These are phyloP conservation scores for Silurus aristotelis DNA, from an alignment of 2,797 vertebrate genomes.

Conservation along the genomic window DNA sequence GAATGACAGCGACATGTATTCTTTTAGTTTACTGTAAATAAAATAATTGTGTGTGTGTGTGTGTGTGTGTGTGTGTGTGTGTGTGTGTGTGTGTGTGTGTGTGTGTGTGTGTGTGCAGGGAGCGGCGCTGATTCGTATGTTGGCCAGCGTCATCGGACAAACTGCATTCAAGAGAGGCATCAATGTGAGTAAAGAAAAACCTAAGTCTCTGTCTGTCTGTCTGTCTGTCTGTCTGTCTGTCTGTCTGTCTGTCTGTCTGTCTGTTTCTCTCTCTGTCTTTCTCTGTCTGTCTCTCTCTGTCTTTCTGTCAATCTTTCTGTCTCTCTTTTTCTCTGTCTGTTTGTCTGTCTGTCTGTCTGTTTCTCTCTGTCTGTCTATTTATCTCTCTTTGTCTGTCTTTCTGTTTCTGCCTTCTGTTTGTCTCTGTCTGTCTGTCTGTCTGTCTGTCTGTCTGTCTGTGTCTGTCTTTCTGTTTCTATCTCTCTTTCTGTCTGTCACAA, in stretches of 20 bases:
- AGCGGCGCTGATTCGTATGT: slow-evolving; percentile 95
- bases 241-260: not conserved
- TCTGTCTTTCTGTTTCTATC: too few relatives aligned
- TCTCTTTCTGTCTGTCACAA: not conserved
- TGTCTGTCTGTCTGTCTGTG: too few relatives aligned
- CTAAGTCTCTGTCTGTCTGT: not conserved
- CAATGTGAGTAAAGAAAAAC: slow-evolving; percentile 81
- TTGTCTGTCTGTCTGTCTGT: too few relatives aligned
- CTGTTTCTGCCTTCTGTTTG: too few relatives aligned
- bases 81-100: not conserved
- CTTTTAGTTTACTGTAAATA: not conserved
- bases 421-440: too few relatives aligned
- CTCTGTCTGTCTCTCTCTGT: not conserved
- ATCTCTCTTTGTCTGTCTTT: too few relatives aligned
- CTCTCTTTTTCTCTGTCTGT: too few relatives aligned
- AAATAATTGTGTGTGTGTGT: slow-evolving; percentile 1
- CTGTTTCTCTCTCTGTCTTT: not conserved
- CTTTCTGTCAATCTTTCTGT: not conserved
- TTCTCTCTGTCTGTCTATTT: too few relatives aligned
- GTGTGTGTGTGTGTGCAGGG: slow-evolving; percentile 73
- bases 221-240: not conserved
- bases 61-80: not conserved
- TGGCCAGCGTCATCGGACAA: slow-evolving; percentile 97
- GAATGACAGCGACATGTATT: not conserved
- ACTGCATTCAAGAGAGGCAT: slow-evolving; percentile 92